Base-by-base conservation (phyloP, 2,888 invertebrate genomes). In the Stegophylla sp. region DNA sequence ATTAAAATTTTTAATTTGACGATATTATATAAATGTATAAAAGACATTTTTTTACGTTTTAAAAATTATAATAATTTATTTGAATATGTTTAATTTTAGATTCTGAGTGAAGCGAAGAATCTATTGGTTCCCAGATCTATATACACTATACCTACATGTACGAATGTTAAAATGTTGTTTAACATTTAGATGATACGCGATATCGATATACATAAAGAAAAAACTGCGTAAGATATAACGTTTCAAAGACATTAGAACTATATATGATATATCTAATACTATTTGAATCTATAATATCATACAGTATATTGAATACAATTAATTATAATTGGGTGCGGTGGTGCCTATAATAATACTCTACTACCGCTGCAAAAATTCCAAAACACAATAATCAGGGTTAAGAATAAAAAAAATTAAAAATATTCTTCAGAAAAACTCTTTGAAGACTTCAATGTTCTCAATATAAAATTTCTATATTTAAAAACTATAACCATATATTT, bases 361-460 rank as follows among this genome's bases (percentile, higher is more conserved):
- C 17, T n/a, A 67, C 20, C 45, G n/a, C 10, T 45, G 23, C 15
- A 67, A 45, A 67, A 45, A 45, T 45, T 13, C 45, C 67, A 67
- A 67, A 67, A 45, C 20, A 64, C 64, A 13, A 41, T 43, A 43
- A 7, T 41, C 43, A 64, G 43, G 20, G 20, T 64, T 41, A n/a
- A n/a, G 20, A 0, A 13, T 20, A 20, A 20, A 64, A 63, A 63
- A 63, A 63, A 63, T 17, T 34, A 15, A 13, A 28, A 34, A 63
- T 28, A 28, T 64, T 20, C 0, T 12, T 41, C 41, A 0, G 20
- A 64, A 64, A n/a, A 64, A 64, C 43, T 64, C 1, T 64, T 20
- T 41, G 64, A 64, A 41, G 3, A 64, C n/a, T 64, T 63, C 28
- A 20, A 64, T 43, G 64, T 64, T 9, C n/a, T 64, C 26, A 64